A percentile compares a stretch with the other conserved stretches of the same genome.
Evolutionary conservation across 2,888 invertebrate species (phyloP).

Genomic region (Lithophane ornitopus): DNA sequence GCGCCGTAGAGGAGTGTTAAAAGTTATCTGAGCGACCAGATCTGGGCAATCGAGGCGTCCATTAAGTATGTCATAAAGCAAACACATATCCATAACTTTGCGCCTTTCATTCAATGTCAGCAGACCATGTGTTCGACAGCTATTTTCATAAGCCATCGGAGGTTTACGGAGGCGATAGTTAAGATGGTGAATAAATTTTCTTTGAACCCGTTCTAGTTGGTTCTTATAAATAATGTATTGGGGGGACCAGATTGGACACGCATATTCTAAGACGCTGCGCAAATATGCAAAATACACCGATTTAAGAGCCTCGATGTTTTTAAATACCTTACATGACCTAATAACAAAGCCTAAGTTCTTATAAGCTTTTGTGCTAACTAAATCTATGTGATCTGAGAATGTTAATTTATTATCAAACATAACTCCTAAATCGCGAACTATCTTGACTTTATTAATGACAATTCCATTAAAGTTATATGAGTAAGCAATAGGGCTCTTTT

Average conservation of each 20-base stretch:
- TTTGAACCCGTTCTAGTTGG: neutral
- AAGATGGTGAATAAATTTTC: too few species aligned
- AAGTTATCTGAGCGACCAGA: too few species aligned
- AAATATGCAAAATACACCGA: neutral
- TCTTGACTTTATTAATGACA: neutral
- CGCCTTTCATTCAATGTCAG: too few species aligned
- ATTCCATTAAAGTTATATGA: too few species aligned
- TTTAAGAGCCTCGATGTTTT: neutral
- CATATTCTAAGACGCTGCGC: neutral
- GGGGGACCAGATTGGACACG: neutral
- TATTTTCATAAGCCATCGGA: too few species aligned
- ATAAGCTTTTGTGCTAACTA: neutral
- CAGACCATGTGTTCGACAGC: too few species aligned
- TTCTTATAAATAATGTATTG: neutral
- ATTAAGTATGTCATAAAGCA: too few species aligned
- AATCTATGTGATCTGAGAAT: neutral
- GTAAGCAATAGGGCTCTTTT: neutral
- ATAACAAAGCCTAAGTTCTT: neutral
- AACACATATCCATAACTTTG: too few species aligned
- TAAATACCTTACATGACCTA: neutral
- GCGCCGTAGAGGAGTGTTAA: too few species aligned
- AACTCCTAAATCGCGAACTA: neutral
- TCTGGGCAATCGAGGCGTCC: too few species aligned
- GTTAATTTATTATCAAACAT: neutral
- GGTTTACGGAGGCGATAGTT: too few species aligned